These are phyloP conservation scores for Phymatocera aterrima DNA, from an alignment of 2,888 invertebrate genomes.

Conservation along the genomic window DNA sequence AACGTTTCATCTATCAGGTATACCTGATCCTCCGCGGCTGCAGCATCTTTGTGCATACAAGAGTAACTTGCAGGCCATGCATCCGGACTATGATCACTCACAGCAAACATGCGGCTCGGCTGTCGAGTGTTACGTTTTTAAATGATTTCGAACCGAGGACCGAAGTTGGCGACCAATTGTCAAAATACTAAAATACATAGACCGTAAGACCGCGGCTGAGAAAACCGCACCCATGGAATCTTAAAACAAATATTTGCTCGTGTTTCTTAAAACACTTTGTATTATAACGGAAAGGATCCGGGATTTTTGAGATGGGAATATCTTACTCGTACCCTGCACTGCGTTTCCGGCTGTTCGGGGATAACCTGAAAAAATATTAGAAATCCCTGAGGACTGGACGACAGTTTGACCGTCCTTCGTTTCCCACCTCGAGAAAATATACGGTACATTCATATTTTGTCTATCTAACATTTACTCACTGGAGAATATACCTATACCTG, in stretches of 20 bases:
- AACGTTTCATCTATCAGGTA: no score
- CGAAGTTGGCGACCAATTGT: conserved; percentile 25
- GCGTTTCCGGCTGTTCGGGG: conserved; percentile 36
- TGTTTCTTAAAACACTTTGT: conserved; percentile 7
- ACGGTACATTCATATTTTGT: conserved; percentile 8
- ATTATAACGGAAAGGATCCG: conserved; percentile 11
- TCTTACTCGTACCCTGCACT: no score
- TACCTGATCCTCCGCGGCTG: no score
- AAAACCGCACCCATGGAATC: conserved; percentile 27
- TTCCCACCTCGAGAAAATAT: background rate
- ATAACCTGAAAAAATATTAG: conserved; percentile 41
- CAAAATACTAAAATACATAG: conserved; percentile 15
- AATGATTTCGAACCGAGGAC: background rate
- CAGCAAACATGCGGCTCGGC: background rate
- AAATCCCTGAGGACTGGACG: conserved; percentile 35
- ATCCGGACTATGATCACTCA: background rate
- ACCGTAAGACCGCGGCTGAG: background rate
- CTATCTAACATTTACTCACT: background rate
- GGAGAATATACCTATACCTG: no score
- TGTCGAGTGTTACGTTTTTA: conserved; percentile 1
- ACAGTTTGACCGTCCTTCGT: conserved; percentile 27
- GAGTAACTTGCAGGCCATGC: background rate
- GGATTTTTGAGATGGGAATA: conserved; percentile 22
- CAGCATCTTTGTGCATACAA: background rate
- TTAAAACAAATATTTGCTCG: conserved; percentile 38